Evolutionary conservation across 2,797 vertebrate species (phyloP), one percentile per base, ranked within the genome.

Genomic region (Acipenser ruthenus): DNA sequence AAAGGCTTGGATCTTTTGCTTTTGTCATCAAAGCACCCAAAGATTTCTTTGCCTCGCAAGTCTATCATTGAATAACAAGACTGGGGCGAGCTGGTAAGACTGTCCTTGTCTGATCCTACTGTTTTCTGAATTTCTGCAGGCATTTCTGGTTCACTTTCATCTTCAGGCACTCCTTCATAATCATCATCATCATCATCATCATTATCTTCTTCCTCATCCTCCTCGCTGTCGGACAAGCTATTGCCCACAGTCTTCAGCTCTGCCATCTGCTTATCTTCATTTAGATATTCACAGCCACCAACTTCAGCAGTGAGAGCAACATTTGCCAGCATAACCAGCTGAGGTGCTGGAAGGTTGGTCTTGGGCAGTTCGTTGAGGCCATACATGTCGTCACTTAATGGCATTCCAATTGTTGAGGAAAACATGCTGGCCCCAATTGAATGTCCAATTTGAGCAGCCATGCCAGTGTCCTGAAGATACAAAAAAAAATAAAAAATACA

Each of bases 311-410:
- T 92, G 62, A 95, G 79, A 12, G 95, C 95, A 65, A 98, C 95
- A 1, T 97, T 98, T 63, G 96, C 96, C 75, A 99, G 80, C 94
- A 99, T 95, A 68, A 98, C 94, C 63, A 98, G 91, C 86, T 97
- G 95, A 48, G 95, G 95, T 3, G 94, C 92, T 0, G 91, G 91
- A 74, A 94, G 82, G 56, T 91, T 90, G 11, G 91, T 88, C 72
- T 87, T 87, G 56, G 92, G 87, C 74, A 95, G 80, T 66, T 94
- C 91, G 0, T 87, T 84, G 15, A 94, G 83, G 68, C 87, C 88
- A 58, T 91, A 93, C 76, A 85, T 77, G 12, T 92, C 93, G 0
- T 84, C 92, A 62, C 86, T 75, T 75, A 93, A 62, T 0, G 92
- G 79, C 70, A 92, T 84, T 13, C 83, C 81, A 1, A 87, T 81